A percentile compares a stretch with the other conserved stretches of the same genome.
These are phyloP conservation scores for Ferrisia virgata DNA, from an alignment of 2,888 invertebrate species.

Conservation along the genomic window DNA sequence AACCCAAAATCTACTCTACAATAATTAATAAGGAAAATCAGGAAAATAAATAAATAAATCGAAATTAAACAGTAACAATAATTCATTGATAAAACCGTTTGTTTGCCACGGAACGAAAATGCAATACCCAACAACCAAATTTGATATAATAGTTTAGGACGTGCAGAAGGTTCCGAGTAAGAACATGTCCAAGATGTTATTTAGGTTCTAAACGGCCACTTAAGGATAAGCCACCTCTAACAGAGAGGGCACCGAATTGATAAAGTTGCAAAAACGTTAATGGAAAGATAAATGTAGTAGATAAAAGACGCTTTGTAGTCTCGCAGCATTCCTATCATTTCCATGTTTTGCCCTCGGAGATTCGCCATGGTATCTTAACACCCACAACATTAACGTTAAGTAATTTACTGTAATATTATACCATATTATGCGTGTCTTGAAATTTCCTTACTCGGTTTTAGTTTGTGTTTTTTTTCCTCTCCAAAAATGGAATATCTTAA, in stretches of 20 bases:
- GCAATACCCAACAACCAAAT: background rate
- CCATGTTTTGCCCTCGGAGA: background rate
- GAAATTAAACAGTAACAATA: background rate
- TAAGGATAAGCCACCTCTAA: slow-evolving; percentile 21
- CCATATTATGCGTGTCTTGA: slow-evolving; percentile 5
- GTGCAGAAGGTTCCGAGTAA: slow-evolving; percentile 15
- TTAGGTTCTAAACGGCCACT: slow-evolving; percentile 30
- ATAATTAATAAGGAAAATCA: background rate
- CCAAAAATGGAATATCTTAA: background rate
- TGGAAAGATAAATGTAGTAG: slow-evolving; percentile 46
- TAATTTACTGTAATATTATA: slow-evolving; percentile 42
- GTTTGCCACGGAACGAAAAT: background rate
- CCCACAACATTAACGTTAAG: slow-evolving; percentile 42
- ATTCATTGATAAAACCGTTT: background rate
- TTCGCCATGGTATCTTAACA: slow-evolving; percentile 29
- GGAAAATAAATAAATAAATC: background rate
- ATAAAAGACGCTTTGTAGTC: slow-evolving; percentile 41
- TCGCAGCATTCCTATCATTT: slow-evolving; percentile 37
- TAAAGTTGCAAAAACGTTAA: slow-evolving; percentile 45
- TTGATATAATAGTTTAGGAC: background rate
- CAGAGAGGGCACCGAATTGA: slow-evolving; percentile 33
- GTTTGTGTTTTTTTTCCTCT: background rate
- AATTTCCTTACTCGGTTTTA: slow-evolving; percentile 25
- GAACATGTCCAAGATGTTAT: slow-evolving; percentile 42
- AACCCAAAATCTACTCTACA: background rate